Conservation (phyloP, 2,888 invertebrate genomes). For the Pseudanteris insignis region DNA sequence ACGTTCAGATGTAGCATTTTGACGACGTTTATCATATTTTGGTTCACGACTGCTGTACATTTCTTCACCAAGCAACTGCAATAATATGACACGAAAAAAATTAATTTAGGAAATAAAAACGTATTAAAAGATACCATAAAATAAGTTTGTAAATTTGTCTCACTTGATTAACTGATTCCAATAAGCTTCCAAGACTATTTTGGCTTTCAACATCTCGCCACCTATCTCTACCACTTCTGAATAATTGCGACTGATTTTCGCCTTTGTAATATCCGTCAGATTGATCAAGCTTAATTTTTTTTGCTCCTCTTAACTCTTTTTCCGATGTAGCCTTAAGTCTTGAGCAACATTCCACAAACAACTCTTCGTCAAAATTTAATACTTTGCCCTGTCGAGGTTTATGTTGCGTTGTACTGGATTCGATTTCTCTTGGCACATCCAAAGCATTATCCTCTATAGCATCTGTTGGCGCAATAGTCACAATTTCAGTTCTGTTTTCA, state of each 20-base stretch:
- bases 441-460: constrained; percentile 62
- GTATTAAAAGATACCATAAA: no score
- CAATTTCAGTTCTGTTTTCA: constrained; percentile 52
- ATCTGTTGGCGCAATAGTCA: constrained; percentile 60
- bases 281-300: constrained; percentile 64
- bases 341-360: constrained; percentile 64
- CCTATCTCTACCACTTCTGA: constrained; percentile 53
- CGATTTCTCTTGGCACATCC: constrained; percentile 41
- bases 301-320: constrained; percentile 62
- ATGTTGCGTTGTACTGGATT: constrained; percentile 18
- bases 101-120: no score
- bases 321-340: constrained; percentile 63
- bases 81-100: no score
- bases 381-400: constrained; percentile 61
- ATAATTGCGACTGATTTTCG: constrained; percentile 52
- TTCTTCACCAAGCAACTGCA: constrained; percentile 62
- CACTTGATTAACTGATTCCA: constrained; percentile 65
- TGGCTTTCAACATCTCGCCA: constrained; percentile 65
- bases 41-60: constrained; percentile 57
- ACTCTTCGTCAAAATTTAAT: constrained; percentile 62
- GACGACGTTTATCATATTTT: constrained; percentile 51
- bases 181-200: constrained; percentile 62
- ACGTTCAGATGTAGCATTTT: constrained; percentile 46
- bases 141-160: no score
- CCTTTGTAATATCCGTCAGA: constrained; percentile 53